Evolutionary conservation across 2,888 invertebrate species (phyloP).

Genomic region (Lapara coniferarum): DNA sequence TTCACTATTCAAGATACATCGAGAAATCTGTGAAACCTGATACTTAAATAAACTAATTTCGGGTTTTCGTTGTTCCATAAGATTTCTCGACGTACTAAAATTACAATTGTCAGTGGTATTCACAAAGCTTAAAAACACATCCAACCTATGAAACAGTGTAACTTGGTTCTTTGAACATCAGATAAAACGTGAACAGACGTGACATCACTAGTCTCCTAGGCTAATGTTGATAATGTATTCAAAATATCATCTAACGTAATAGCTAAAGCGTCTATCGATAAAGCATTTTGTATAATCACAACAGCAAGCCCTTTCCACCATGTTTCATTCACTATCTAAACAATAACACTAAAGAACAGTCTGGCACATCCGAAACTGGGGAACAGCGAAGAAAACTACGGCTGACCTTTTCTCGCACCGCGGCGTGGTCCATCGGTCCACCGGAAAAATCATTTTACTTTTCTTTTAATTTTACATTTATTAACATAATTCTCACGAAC

Average conservation of each 20-base stretch:
- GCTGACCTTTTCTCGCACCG: slow-evolving; percentile 76
- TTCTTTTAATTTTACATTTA: slow-evolving; percentile 7
- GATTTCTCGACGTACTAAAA: slow-evolving; percentile 44
- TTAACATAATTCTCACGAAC: background rate
- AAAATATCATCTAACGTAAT: slow-evolving; percentile 76
- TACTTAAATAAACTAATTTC: slow-evolving; percentile 33
- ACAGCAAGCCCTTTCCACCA: slow-evolving; percentile 71
- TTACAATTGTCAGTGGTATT: slow-evolving; percentile 40
- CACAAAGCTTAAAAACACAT: slow-evolving; percentile 62
- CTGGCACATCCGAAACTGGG: slow-evolving; percentile 81
- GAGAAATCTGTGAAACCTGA: slow-evolving; percentile 48
- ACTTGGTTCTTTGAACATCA: slow-evolving; percentile 64
- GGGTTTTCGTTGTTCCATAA: slow-evolving; percentile 43
- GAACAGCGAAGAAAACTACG: slow-evolving; percentile 81
- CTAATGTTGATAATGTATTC: slow-evolving; percentile 71
- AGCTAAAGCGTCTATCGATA: slow-evolving; percentile 80
- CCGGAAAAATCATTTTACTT: slow-evolving; percentile 70
- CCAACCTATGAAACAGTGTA: slow-evolving; percentile 62
- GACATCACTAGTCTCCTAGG: slow-evolving; percentile 54
- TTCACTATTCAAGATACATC: slow-evolving; percentile 40
- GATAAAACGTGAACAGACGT: slow-evolving; percentile 65
- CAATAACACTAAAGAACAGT: slow-evolving; percentile 78
- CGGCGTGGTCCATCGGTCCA: slow-evolving; percentile 60
- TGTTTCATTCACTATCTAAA: slow-evolving; percentile 78
- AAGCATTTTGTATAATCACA: slow-evolving; percentile 82